Conservation (phyloP, 2,113 vertebrate species). For the Oryctolagus cuniculus region mOryCun1.1 NC_091453.1:81556001-81556500, state of each 20-base stretch:
- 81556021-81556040: background rate
- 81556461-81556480: background rate
- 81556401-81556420: background rate
- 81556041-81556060: background rate
- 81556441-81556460: background rate
- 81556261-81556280: background rate
- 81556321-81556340: background rate
- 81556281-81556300: background rate
- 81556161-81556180: background rate
- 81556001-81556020: background rate
- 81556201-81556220: background rate
- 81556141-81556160: background rate
- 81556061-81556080: background rate
- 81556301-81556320: background rate
- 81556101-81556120: background rate
- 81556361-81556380: slow-evolving; percentile 24
- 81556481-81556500: slow-evolving; percentile 8
- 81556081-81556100: background rate
- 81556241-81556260: background rate
- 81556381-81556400: background rate
- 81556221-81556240: background rate
- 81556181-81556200: background rate
- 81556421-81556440: background rate
- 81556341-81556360: background rate
- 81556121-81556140: background rate